Evolutionary conservation across 2,113 vertebrate species (phyloP).

Genomic region (Scolopax mira): DNA sequence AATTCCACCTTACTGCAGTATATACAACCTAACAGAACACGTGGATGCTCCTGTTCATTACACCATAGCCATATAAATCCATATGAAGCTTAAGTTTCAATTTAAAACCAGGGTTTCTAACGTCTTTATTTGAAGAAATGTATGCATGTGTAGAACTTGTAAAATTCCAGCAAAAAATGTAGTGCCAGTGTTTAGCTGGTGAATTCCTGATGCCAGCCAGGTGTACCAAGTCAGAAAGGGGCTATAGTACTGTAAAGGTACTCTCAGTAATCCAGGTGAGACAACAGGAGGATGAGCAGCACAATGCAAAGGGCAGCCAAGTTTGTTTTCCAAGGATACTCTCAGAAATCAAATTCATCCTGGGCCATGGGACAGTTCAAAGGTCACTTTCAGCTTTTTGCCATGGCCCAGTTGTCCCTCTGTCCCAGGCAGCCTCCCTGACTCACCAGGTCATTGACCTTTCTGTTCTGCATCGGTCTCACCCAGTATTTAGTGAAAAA

Average conservation of each 20-base stretch:
- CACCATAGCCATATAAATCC: neutral
- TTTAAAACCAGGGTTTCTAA: neutral
- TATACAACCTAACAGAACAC: neutral
- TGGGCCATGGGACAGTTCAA: neutral
- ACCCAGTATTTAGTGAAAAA: neutral
- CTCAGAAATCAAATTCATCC: neutral
- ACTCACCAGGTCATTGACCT: neutral
- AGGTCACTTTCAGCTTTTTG: neutral
- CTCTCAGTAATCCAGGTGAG: neutral
- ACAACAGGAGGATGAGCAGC: neutral
- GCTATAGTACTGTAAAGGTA: neutral
- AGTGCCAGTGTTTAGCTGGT: neutral
- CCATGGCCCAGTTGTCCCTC: neutral
- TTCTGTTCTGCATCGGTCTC: neutral
- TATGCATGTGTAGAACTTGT: neutral
- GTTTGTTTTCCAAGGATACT: neutral
- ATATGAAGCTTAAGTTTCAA: neutral
- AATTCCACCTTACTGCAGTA: neutral
- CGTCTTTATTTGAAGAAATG: neutral
- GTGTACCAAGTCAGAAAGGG: neutral
- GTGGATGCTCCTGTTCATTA: neutral
- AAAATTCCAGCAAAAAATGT: neutral
- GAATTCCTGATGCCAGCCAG: neutral
- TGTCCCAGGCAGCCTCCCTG: neutral
- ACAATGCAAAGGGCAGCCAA: neutral